Conservation (phyloP, 2,797 vertebrate species). For the Adrianichthys oophorus region DNA sequence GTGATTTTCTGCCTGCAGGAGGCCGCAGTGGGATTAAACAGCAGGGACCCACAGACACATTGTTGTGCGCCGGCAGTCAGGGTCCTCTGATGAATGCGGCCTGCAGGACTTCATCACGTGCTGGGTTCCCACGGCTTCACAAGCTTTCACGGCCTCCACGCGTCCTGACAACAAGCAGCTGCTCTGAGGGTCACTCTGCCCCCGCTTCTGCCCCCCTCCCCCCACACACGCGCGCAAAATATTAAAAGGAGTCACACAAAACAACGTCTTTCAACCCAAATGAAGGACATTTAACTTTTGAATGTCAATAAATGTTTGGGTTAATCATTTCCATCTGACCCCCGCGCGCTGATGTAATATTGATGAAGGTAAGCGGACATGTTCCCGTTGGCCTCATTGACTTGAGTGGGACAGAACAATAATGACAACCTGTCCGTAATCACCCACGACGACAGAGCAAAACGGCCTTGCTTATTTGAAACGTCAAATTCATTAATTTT, state of each 20-base stretch:
- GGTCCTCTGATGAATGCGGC: slow-evolving; percentile 43
- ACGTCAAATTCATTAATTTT: slow-evolving; percentile 2
- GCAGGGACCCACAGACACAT: slow-evolving; percentile 55
- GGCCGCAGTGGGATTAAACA: slow-evolving; percentile 57
- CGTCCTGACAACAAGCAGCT: slow-evolving; percentile 63
- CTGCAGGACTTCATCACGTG: slow-evolving; percentile 64
- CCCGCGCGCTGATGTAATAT: slow-evolving; percentile 67
- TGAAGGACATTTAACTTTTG: slow-evolving; percentile 30
- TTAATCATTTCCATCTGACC: slow-evolving; percentile 45
- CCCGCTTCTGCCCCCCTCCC: background rate
- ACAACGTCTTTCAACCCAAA: slow-evolving; percentile 11
- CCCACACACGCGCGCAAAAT: background rate
- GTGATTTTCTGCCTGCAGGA: slow-evolving; percentile 42
- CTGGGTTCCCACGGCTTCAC: slow-evolving; percentile 70
- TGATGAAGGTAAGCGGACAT: slow-evolving; percentile 76
- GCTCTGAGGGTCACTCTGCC: slow-evolving; percentile 51
- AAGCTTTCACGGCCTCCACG: slow-evolving; percentile 27
- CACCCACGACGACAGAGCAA: background rate
- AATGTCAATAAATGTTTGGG: slow-evolving; percentile 40
- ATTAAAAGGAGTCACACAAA: background rate
- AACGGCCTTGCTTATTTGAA: background rate
- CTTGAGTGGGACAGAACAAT: slow-evolving; percentile 65
- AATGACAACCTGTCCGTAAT: slow-evolving; percentile 69
- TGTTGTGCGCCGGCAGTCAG: slow-evolving; percentile 32
- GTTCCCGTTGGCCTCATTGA: slow-evolving; percentile 53